Evolutionary conservation across 1,140 invertebrate species (phyloP).

Genomic region (Trinorchestia longiramus): DNA sequence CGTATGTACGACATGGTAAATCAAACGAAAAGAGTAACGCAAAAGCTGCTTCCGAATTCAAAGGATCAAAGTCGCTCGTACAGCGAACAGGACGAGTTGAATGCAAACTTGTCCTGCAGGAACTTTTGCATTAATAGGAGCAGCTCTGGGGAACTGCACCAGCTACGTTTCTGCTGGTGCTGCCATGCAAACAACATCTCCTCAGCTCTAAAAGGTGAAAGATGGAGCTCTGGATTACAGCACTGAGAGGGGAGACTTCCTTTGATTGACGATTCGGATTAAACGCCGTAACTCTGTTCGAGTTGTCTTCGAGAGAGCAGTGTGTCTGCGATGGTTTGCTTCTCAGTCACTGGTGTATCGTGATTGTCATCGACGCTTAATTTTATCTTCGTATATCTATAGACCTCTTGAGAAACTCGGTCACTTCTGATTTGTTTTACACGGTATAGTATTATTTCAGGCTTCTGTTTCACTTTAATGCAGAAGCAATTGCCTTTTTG

Average conservation of each 20-base stretch:
- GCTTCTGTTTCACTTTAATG: neutral
- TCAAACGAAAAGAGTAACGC: conserved; percentile 19
- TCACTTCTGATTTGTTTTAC: neutral
- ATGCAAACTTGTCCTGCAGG: conserved; percentile 14
- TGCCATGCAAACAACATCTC: conserved; percentile 20
- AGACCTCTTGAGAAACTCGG: neutral
- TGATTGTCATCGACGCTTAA: neutral
- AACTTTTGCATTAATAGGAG: conserved; percentile 45
- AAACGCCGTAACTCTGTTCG: neutral
- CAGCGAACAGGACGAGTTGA: conserved; percentile 23
- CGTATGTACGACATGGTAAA: neutral
- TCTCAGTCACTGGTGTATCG: neutral
- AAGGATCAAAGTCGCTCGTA: conserved; percentile 50
- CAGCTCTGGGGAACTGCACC: conserved; percentile 12
- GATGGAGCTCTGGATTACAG: conserved; percentile 20
- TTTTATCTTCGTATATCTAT: neutral
- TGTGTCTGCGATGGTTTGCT: neutral
- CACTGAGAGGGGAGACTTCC: conserved; percentile 32
- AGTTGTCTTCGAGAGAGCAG: neutral
- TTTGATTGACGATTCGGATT: conserved; percentile 32
- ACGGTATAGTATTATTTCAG: neutral
- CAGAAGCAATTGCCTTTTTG: neutral
- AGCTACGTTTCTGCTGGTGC: neutral
- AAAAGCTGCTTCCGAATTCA: conserved; percentile 17
- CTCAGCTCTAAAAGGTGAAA: conserved; percentile 3